Conservation (phyloP, 2,888 invertebrate genomes). For the Spodoptera exigua region DNA sequence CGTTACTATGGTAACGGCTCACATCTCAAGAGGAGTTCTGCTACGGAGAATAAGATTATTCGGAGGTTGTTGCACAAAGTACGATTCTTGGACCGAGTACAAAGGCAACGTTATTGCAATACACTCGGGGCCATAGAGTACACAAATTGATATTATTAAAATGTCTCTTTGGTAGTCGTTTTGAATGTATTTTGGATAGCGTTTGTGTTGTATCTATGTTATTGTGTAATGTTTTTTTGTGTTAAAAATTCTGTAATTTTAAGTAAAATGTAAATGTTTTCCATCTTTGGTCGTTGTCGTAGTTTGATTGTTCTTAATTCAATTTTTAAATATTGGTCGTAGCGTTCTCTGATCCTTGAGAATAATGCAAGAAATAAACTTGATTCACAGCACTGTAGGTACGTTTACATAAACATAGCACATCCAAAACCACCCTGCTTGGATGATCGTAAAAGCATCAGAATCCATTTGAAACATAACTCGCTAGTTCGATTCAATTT, state of each 20-base stretch:
- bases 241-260: neutral
- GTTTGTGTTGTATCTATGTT: conserved; percentile 12
- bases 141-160: conserved; percentile 57
- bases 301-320: conserved; percentile 14
- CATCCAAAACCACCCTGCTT: no score
- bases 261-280: neutral
- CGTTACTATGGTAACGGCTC: conserved; percentile 33
- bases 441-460: neutral
- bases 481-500: conserved; percentile 2
- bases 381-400: no score
- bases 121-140: conserved; percentile 38
- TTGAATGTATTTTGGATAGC: conserved; percentile 26
- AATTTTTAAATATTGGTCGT: conserved; percentile 9
- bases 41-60: conserved; percentile 69
- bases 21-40: conserved; percentile 45
- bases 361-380: no score
- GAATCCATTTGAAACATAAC: conserved; percentile 3
- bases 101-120: conserved; percentile 55
- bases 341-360: neutral
- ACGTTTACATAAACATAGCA: neutral
- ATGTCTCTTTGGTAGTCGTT: conserved; percentile 34
- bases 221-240: conserved; percentile 8
- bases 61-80: conserved; percentile 61
- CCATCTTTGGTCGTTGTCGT: neutral
- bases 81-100: conserved; percentile 58